Evolutionary conservation across 92 coral and sea anemone species (phyloP), one percentile per base, ranked within the genome.

Genomic region (Palythoa grandiflora): DNA sequence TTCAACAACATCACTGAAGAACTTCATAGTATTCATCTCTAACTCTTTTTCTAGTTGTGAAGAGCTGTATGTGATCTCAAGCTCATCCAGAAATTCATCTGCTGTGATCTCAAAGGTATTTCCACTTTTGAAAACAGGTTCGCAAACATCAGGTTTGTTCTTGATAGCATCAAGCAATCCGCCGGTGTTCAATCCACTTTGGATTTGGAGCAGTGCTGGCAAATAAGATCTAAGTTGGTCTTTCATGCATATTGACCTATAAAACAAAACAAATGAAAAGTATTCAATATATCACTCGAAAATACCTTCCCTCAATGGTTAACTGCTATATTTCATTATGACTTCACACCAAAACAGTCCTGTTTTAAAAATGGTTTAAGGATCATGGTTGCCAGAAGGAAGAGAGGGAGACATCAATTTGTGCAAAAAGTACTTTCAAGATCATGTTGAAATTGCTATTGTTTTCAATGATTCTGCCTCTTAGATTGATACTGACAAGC

Each of bases 51-150:
- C 68, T 54, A 93, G 60, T 86, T 93, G 96, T 20, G 92, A 86
- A 6, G 84, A 79, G 70, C 94, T 85, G 92, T 90, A 91, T 71
- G 83, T 77, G 50, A 83, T 88, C 28, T 54, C 78, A 39, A 90
- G 53, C 37, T 93, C 48, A 52, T 93, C 93, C 72, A 79, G 87
- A 85, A 91, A 93, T 91, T 91, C 91, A 80, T 91, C 94, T 50
- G 94, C 94, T 38, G 94, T 75, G 75, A 91, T 91, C 73, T 89
- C 68, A 78, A 89, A 93, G 77, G 72, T 50, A 79, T 52, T 86
- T 16, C 90, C 89, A 92, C 76, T 79, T 80, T 80, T 85, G 83
- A 91, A 91, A 44, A 91, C 93, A 77, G 96, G 96, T 79, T 93
- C 65, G 91, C 96, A 93, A 73, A 89, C 51, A 84, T 91, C 86